A percentile compares a stretch with the other conserved stretches of the same genome.
phyloP scores from a whole-genome alignment of 2,797 vertebrate species.

The Notolabrus celidotus region DNA sequence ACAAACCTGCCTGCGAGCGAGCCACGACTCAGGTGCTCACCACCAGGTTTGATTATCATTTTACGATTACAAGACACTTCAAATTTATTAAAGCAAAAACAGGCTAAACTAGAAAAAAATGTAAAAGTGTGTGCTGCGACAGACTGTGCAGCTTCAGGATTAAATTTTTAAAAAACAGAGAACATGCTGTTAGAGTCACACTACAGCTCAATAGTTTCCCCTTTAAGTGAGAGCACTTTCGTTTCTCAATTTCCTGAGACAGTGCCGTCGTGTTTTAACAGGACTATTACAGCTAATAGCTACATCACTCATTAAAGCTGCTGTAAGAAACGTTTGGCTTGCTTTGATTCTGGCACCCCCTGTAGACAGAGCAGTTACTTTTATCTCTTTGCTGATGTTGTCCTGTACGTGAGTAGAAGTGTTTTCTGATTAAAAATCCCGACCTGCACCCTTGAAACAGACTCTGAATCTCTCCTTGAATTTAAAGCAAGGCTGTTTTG shows the following conservation, averaged over 20 bases:
- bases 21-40: background rate
- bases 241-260: background rate
- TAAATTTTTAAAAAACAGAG: conserved; percentile 40
- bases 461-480: no score
- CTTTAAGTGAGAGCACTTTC: conserved; percentile 6
- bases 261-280: background rate
- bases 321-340: no score
- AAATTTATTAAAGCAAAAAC: conserved; percentile 4
- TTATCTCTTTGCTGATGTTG: no score
- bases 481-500: no score
- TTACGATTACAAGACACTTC: conserved; percentile 24
- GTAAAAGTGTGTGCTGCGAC: no score
- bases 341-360: no score
- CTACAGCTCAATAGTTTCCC: conserved; percentile 67
- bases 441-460: no score
- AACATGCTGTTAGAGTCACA: conserved; percentile 74
- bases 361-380: no score
- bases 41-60: conserved; percentile 17
- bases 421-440: no score
- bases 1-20: conserved; percentile 36
- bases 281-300: background rate
- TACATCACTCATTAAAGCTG: no score
- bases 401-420: no score
- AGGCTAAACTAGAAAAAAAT: conserved; percentile 4
- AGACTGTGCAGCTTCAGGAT: background rate